phyloP scores from a whole-genome alignment of 2,888 invertebrate genomes.

The Hololepta plana region DNA sequence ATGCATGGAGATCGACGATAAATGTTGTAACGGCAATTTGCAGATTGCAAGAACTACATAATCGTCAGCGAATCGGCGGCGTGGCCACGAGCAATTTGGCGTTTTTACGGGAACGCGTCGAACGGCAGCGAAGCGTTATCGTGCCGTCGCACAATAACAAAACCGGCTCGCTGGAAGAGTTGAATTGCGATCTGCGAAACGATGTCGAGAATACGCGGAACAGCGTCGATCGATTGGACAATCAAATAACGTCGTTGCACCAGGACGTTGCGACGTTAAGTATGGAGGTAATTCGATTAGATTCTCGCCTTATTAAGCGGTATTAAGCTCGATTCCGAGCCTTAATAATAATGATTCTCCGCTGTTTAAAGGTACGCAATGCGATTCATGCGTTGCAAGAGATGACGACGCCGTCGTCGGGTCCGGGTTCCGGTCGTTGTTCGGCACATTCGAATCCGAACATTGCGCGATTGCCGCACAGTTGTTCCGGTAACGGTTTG shows the following conservation, averaged over 20 bases:
- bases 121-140: slow-evolving; percentile 45
- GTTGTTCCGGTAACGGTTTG: slow-evolving; percentile 26
- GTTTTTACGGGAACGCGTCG: slow-evolving; percentile 44
- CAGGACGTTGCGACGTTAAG: slow-evolving; percentile 75
- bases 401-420: slow-evolving; percentile 43
- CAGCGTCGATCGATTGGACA: slow-evolving; percentile 56
- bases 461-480: slow-evolving; percentile 28
- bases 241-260: slow-evolving; percentile 64
- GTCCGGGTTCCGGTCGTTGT: slow-evolving; percentile 27
- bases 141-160: slow-evolving; percentile 31
- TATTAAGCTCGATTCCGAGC: too few relatives aligned
- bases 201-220: slow-evolving; percentile 23
- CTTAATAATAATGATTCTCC: too few relatives aligned
- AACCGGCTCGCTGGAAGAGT: slow-evolving; percentile 40
- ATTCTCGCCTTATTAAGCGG: too few relatives aligned
- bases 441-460: slow-evolving; percentile 73
- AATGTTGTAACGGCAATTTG: too few relatives aligned
- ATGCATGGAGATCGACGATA: too few relatives aligned
- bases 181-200: slow-evolving; percentile 32
- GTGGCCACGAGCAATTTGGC: slow-evolving; percentile 26
- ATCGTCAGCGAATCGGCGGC: slow-evolving; percentile 20
- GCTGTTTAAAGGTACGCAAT: slow-evolving; percentile 43
- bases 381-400: slow-evolving; percentile 73
- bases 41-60: slow-evolving; percentile 22
- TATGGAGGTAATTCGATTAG: slow-evolving; percentile 41